Evolutionary conservation across 2,888 invertebrate genomes (phyloP), one percentile per base, ranked within the genome.

Genomic region (Cryptosula pallasiana): DNA sequence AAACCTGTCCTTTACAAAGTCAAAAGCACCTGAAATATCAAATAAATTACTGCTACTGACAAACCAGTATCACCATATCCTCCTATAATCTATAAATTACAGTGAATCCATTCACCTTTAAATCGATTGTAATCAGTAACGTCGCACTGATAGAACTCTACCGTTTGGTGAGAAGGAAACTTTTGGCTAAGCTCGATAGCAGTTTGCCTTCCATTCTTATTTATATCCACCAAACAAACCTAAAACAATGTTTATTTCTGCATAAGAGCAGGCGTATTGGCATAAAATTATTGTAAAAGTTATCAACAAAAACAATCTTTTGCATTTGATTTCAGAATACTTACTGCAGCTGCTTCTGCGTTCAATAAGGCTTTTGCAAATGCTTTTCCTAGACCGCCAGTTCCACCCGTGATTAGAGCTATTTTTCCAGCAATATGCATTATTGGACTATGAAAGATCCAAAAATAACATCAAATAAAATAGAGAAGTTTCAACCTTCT

Each of bases 1-100:
- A 78, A 91, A 86, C 78, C 89, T 89, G 78, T 91, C 90, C 69
- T 78, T 77, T 3, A 77, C 76, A 5, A 72, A 72, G 54, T 74
- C 72, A 71, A 81, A 80, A 2, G 76, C 72, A n/a, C 73, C 81
- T 81, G 76, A 55, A 78, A 77, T 25, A 72, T n/a, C 69, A 16
- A 55, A 55, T 13, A 20, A 45, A 13, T 9, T 13, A 20, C 9
- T 45, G 45, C 9, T 45, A 13, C 45, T 45, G 20, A 9, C 45
- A 45, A 45, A 20, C 9, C 45, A 20, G 45, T 13, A 13, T 45
- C 54, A 69, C 5, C 57, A 35, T 35, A 35, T 13, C 45, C 16
- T 9, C 9, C 9, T 13, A 45, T 45, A 45, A 45, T 13, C 45
- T 45, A 9, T 45, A 45, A 45, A 45, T 16, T 45, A 45, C 45